Conservation (phyloP, 1,140 invertebrate genomes). For the Saccostrea echinata region DNA sequence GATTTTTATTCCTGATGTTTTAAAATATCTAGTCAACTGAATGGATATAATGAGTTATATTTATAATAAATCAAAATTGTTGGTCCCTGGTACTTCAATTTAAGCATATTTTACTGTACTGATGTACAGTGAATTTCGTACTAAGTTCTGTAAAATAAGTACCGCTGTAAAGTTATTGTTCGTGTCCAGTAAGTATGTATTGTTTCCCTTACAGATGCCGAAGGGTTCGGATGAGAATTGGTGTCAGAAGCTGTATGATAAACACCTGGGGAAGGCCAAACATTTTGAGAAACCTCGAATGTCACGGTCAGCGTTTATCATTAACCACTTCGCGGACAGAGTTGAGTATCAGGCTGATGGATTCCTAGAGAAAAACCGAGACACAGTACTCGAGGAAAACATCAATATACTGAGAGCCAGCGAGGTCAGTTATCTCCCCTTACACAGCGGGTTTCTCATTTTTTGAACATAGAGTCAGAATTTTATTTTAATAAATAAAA, state of each 20-base stretch:
- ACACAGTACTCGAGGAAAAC: slow-evolving; percentile 97
- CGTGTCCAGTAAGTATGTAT: too few relatives aligned
- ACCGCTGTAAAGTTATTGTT: too few relatives aligned
- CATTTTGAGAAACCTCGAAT: slow-evolving; percentile 96
- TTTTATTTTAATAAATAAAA: too few relatives aligned
- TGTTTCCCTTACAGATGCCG: slow-evolving; percentile 86
- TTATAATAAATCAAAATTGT: too few relatives aligned
- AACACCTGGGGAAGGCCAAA: slow-evolving; percentile 89
- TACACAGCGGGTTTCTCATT: too few relatives aligned
- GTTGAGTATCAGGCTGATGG: slow-evolving; percentile 95
- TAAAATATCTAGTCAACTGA: not conserved
- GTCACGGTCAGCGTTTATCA: slow-evolving; percentile 92
- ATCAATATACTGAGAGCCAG: slow-evolving; percentile 85
- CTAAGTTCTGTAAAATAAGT: too few relatives aligned
- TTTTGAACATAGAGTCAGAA: too few relatives aligned
- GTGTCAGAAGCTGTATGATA: slow-evolving; percentile 93
- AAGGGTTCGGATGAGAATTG: slow-evolving; percentile 94
- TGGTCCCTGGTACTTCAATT: too few relatives aligned
- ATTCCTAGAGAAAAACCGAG: slow-evolving; percentile 98
- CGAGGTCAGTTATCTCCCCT: slow-evolving; percentile 80
- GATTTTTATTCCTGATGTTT: too few relatives aligned
- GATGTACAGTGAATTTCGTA: too few relatives aligned
- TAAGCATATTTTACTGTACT: too few relatives aligned
- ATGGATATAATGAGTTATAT: not conserved
- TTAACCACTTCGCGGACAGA: slow-evolving; percentile 95